A percentile compares a stretch with the other conserved stretches of the same genome.
Evolutionary conservation across 2,797 vertebrate genomes (phyloP).

Genomic region (Sebastes diploproa): DNA sequence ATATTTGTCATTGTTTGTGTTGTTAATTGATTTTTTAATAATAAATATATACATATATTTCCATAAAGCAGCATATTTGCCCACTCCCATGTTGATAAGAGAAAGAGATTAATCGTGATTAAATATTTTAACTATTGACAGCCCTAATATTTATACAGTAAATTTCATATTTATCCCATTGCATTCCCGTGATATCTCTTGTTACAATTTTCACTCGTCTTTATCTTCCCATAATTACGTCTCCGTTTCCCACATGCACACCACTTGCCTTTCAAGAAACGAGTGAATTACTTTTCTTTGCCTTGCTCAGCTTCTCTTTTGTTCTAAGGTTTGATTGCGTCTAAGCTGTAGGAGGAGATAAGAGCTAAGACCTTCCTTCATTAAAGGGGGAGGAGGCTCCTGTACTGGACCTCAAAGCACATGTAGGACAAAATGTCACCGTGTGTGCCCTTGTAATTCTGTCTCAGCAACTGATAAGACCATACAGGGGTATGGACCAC

Average conservation of each 20-base stretch:
- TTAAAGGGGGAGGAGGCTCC: background rate
- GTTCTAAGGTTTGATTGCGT: background rate
- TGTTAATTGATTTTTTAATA: too few species aligned
- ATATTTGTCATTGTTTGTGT: too few species aligned
- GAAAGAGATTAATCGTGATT: too few species aligned
- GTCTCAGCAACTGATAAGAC: constrained; percentile 34
- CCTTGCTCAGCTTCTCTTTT: background rate
- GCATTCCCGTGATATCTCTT: constrained; percentile 6
- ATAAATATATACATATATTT: too few species aligned
- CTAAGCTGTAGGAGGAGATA: constrained; percentile 22
- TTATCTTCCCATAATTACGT: background rate
- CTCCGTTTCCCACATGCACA: background rate
- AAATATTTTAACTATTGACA: too few species aligned
- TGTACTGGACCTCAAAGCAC: constrained; percentile 12
- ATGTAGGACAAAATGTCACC: constrained; percentile 30
- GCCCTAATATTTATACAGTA: background rate
- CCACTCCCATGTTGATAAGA: too few species aligned
- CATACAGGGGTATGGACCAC: background rate
- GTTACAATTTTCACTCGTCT: background rate
- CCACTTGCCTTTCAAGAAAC: background rate
- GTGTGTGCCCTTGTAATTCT: constrained; percentile 34
- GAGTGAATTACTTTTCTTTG: background rate
- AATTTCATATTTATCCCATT: constrained; percentile 7
- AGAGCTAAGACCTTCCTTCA: constrained; percentile 17
- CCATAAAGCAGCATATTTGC: too few species aligned